Percentiles rank a stretch among this genome's conserved stretches.
These are phyloP conservation scores for Steinernema feltiae DNA, from an alignment of 1,140 invertebrate genomes.

Conservation along the genomic window DNA sequence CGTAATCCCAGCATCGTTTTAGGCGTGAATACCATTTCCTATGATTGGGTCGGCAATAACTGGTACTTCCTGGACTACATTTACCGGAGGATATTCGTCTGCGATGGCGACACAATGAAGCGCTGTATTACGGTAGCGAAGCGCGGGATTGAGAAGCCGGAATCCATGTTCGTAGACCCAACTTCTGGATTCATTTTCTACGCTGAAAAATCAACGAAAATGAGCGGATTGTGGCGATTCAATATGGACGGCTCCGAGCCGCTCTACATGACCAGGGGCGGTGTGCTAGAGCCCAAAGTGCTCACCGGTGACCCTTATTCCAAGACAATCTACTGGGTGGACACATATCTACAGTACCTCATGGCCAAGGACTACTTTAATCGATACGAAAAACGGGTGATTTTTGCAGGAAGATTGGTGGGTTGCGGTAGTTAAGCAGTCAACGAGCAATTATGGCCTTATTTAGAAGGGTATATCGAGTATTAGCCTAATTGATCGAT, in stretches of 20 bases:
- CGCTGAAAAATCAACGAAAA: background rate
- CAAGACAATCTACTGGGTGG: slow-evolving; percentile 5
- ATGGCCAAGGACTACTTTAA: slow-evolving; percentile 7
- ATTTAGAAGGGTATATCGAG: background rate
- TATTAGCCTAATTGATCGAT: background rate
- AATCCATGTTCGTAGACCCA: background rate
- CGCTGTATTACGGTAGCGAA: background rate
- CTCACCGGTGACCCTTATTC: background rate
- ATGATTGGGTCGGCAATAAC: background rate
- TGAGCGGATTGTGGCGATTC: background rate
- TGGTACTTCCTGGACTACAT: background rate
- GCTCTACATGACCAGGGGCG: background rate
- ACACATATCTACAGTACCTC: slow-evolving; percentile 5
- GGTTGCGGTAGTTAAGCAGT: background rate
- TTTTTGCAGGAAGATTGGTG: background rate
- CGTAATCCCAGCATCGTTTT: background rate
- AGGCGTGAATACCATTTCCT: background rate
- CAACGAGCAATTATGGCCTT: background rate
- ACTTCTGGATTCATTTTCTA: background rate
- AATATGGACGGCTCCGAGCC: background rate
- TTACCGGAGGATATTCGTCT: background rate
- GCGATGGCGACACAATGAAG: background rate
- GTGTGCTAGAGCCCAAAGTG: background rate
- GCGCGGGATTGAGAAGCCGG: background rate
- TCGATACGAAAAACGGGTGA: background rate